phyloP scores from a whole-genome alignment of 2,113 vertebrate species.

The Terrapene triunguis region DNA sequence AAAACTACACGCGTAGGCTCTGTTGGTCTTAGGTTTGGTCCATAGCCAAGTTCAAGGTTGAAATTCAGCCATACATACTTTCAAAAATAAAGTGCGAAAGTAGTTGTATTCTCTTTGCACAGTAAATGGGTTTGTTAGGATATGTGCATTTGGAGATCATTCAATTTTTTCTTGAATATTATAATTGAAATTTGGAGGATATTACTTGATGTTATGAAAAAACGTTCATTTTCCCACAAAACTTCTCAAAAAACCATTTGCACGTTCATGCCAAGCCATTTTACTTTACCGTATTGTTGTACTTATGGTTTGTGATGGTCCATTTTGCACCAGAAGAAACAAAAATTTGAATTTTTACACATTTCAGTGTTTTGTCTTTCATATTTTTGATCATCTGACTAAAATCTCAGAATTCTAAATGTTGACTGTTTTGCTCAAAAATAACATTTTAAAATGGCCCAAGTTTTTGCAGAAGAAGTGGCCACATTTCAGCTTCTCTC shows the following conservation, averaged over 20 bases:
- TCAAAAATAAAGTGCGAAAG: not conserved
- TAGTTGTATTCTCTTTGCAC: not conserved
- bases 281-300: not conserved
- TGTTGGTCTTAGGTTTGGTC: constrained; percentile 32
- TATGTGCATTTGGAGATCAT: not conserved
- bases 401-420: not conserved
- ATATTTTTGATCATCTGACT: not conserved
- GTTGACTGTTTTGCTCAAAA: not conserved
- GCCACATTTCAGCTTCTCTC: not conserved
- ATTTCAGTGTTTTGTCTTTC: not conserved
- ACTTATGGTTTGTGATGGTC: not conserved
- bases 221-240: not conserved
- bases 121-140: not conserved
- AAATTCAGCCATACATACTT: not conserved
- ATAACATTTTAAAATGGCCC: not conserved
- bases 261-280: not conserved
- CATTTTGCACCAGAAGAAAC: not conserved
- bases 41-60: constrained; percentile 52
- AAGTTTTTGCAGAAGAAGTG: not conserved
- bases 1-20: not conserved
- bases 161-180: not conserved
- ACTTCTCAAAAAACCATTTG: not conserved
- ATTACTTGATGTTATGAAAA: not conserved
- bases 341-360: not conserved
- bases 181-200: not conserved